Evolutionary conservation across 2,888 invertebrate genomes (phyloP).

Genomic region (Caenorhabditis sp.): DNA sequence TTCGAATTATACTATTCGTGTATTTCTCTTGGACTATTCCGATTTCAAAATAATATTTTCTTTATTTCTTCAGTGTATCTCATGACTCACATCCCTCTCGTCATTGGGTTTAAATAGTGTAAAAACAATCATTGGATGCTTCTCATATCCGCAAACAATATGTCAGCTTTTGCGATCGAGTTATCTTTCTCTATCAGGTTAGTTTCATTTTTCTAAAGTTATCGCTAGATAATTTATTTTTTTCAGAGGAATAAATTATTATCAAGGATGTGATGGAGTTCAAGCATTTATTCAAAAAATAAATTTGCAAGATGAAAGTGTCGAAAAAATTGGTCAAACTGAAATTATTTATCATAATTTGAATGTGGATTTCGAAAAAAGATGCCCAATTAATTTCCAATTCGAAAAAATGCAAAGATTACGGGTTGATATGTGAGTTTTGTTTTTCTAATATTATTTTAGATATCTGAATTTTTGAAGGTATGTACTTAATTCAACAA

Average conservation of each 20-base stretch:
- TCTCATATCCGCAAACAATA: slow-evolving; percentile 40
- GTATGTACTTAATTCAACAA: slow-evolving; percentile 15
- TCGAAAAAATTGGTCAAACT: slow-evolving; percentile 25
- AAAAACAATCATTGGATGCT: slow-evolving; percentile 20
- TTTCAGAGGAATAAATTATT: slow-evolving; percentile 24
- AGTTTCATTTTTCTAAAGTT: not conserved
- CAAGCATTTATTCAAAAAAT: slow-evolving; percentile 10
- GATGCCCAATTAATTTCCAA: slow-evolving; percentile 26
- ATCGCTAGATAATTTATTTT: not conserved
- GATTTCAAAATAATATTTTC: not conserved
- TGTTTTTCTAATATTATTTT: slow-evolving; percentile 1
- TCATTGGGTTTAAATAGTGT: not conserved
- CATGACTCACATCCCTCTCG: not conserved
- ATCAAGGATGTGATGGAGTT: slow-evolving; percentile 22
- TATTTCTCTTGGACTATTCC: no score
- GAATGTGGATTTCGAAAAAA: slow-evolving; percentile 28
- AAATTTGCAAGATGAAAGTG: slow-evolving; percentile 19
- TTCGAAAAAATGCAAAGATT: slow-evolving; percentile 37
- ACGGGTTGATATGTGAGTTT: slow-evolving; percentile 31
- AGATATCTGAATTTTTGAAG: slow-evolving; percentile 7
- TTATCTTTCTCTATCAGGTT: slow-evolving; percentile 26
- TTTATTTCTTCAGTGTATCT: not conserved
- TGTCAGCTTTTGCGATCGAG: slow-evolving; percentile 37
- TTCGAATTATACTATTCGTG: not conserved
- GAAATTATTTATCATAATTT: slow-evolving; percentile 40